These are phyloP conservation scores for Protophormia terraenovae DNA, from an alignment of 2,888 invertebrate species.

Conservation along the genomic window DNA sequence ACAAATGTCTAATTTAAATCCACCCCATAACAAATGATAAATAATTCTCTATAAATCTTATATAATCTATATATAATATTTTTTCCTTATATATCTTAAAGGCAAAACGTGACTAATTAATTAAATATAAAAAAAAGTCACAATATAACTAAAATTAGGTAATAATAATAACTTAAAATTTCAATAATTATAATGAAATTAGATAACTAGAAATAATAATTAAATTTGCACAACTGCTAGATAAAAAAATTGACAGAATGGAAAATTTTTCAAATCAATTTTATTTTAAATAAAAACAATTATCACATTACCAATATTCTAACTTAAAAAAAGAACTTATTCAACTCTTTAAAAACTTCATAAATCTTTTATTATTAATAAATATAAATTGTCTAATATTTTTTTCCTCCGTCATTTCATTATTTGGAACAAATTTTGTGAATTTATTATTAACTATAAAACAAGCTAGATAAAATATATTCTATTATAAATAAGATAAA, in stretches of 20 bases:
- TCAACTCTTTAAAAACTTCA: too few relatives aligned
- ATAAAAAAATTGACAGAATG: too few relatives aligned
- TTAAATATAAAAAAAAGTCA: not conserved
- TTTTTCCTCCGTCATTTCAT: too few relatives aligned
- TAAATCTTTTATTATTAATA: too few relatives aligned
- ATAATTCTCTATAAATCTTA: not conserved
- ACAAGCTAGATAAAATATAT: too few relatives aligned
- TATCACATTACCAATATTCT: too few relatives aligned
- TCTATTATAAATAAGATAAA: too few relatives aligned
- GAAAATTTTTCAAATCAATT: not conserved
- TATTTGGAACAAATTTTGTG: too few relatives aligned
- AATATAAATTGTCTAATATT: too few relatives aligned
- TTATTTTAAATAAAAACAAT: not conserved
- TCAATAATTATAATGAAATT: not conserved
- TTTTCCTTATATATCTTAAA: not conserved
- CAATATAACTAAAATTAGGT: constrained; percentile 21
- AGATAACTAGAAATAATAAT: not conserved
- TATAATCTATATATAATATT: not conserved
- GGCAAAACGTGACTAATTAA: constrained; percentile 40
- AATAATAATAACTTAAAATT: constrained; percentile 6
- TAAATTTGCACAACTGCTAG: not conserved
- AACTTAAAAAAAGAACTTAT: not conserved
- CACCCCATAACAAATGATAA: too few relatives aligned
- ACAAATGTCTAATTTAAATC: too few relatives aligned
- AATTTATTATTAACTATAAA: too few relatives aligned